These are phyloP conservation scores for Gephyroberyx darwinii DNA, from an alignment of 2,797 vertebrate genomes.

Conservation along the genomic window DNA sequence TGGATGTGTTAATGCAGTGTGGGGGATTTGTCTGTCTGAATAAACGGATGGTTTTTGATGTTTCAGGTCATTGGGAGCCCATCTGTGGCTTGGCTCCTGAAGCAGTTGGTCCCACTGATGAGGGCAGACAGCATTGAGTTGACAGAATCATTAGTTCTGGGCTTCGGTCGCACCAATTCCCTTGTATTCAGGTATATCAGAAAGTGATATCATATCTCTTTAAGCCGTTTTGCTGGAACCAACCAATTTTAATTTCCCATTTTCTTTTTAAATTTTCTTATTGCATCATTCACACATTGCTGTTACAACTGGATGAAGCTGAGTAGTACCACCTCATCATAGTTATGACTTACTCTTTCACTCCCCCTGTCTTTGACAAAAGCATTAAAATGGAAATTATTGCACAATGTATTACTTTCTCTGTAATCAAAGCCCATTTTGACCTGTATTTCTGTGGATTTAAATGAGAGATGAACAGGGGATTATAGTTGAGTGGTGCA, in stretches of 20 bases:
- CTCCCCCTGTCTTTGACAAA: constrained; percentile 9
- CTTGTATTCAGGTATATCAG: constrained; percentile 85
- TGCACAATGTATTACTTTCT: constrained; percentile 31
- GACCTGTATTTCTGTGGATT: constrained; percentile 61
- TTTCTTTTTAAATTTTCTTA: not conserved
- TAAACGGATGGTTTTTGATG: constrained; percentile 31
- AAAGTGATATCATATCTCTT: not conserved
- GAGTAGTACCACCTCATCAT: not conserved
- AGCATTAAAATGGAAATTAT: constrained; percentile 31
- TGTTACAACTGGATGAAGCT: not conserved
- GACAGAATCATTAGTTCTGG: constrained; percentile 96
- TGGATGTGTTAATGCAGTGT: constrained; percentile 23
- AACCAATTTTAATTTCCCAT: no score
- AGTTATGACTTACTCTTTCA: not conserved
- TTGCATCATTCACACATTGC: not conserved
- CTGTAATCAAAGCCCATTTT: constrained; percentile 46
- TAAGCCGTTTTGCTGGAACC: not conserved
- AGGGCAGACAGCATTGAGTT: constrained; percentile 96
- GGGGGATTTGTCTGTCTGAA: constrained; percentile 27
- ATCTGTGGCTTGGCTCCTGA: constrained; percentile 94
- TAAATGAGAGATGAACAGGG: constrained; percentile 48
- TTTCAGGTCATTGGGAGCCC: constrained; percentile 93
- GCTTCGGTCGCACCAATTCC: constrained; percentile 95
- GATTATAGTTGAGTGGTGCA: constrained; percentile 54
- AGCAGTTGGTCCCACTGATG: constrained; percentile 97